Conservation (phyloP, 1,140 invertebrate species). For the Dufourea novaeangliae region DNA sequence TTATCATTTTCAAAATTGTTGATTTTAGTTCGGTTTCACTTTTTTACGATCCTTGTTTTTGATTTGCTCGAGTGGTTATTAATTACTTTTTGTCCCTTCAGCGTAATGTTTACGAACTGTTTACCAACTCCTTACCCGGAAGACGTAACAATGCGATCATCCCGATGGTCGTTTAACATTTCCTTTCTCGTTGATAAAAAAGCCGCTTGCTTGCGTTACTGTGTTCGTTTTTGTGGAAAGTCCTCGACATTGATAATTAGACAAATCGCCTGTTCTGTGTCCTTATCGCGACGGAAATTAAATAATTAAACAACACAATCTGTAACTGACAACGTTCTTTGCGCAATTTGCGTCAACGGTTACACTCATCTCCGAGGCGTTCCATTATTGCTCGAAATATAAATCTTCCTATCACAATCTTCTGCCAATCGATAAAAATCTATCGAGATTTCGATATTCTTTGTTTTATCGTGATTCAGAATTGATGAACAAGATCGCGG, state of each 20-base stretch:
- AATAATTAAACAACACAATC: not conserved
- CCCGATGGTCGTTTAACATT: not conserved
- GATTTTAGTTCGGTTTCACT: no score
- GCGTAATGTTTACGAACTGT: constrained; percentile 8
- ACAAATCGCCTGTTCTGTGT: no score
- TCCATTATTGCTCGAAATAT: not conserved
- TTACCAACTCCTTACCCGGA: not conserved
- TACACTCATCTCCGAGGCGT: no score
- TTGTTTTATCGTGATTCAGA: no score
- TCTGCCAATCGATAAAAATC: no score
- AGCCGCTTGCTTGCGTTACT: not conserved
- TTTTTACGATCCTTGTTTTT: not conserved
- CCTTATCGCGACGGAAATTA: not conserved
- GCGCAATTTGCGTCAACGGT: constrained; percentile 1
- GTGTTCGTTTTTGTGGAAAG: not conserved
- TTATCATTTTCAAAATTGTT: no score
- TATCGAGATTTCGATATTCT: no score
- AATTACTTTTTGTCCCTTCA: not conserved
- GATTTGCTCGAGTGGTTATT: not conserved
- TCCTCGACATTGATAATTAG: not conserved
- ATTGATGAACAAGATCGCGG: no score
- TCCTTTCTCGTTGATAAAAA: not conserved
- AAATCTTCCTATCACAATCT: not conserved
- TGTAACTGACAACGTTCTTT: not conserved
- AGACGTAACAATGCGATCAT: not conserved